Conservation (phyloP, 2,113 vertebrate species). For the Sorex araneus region DNA sequence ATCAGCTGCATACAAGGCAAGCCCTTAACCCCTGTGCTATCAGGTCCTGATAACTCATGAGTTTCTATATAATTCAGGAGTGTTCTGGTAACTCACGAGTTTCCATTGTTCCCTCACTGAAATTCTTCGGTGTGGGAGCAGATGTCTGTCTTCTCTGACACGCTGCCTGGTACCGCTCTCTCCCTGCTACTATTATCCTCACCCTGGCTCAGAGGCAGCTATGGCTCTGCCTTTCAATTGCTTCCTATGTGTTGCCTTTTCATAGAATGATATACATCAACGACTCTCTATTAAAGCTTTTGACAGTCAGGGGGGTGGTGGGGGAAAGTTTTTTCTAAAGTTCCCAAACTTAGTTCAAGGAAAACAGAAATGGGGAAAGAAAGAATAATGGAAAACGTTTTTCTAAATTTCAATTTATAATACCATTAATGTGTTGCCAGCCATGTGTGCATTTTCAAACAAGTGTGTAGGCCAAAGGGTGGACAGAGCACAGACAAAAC, state of each 20-base stretch:
- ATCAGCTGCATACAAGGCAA: too few relatives aligned
- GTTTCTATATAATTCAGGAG: too few relatives aligned
- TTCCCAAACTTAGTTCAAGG: not conserved
- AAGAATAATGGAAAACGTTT: not conserved
- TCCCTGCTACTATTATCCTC: conserved; percentile 67
- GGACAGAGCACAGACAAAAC: too few relatives aligned
- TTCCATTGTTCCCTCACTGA: conserved; percentile 2
- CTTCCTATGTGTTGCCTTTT: conserved; percentile 71
- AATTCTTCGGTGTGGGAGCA: conserved; percentile 53
- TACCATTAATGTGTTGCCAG: not conserved
- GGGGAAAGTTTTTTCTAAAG: not conserved
- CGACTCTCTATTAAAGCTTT: conserved; percentile 53
- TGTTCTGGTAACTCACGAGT: too few relatives aligned
- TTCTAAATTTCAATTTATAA: too few relatives aligned
- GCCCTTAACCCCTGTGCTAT: too few relatives aligned
- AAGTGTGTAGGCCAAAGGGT: too few relatives aligned
- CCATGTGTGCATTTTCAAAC: too few relatives aligned
- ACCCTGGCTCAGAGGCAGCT: conserved; percentile 31
- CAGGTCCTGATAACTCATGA: too few relatives aligned
- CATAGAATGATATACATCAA: conserved; percentile 19
- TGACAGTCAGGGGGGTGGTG: not conserved
- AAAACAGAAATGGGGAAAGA: conserved; percentile 14
- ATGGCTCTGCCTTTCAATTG: conserved; percentile 60
- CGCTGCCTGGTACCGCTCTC: conserved; percentile 41
- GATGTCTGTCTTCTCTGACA: conserved; percentile 47